A percentile compares a stretch with the other conserved stretches of the same genome.
Evolutionary conservation across 2,888 invertebrate genomes (phyloP).

Genomic region (Andrena flavipes): DNA sequence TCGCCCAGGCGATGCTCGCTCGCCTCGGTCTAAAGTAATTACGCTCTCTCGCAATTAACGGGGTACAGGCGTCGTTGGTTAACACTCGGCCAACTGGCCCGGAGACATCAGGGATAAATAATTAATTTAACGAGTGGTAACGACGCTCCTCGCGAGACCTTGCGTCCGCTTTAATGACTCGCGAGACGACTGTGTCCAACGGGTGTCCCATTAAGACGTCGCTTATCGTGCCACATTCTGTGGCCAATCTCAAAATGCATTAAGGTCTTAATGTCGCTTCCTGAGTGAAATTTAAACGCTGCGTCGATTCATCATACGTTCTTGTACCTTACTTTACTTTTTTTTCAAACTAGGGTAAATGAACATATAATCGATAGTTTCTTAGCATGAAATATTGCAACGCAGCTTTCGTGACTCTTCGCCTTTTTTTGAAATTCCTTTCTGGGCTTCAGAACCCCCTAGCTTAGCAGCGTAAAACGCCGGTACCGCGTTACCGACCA

Average conservation of each 20-base stretch:
- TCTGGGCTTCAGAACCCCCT: neutral
- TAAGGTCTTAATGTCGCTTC: neutral
- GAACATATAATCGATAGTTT: too few species aligned
- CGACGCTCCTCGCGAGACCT: slow-evolving; percentile 33
- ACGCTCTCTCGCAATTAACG: slow-evolving; percentile 50
- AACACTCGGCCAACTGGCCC: slow-evolving; percentile 42
- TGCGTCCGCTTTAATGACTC: slow-evolving; percentile 35
- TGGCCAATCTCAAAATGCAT: neutral
- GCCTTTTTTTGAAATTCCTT: neutral
- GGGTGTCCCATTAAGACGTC: slow-evolving; percentile 10
- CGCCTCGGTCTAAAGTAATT: slow-evolving; percentile 50
- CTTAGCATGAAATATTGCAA: neutral
- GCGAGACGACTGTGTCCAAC: neutral
- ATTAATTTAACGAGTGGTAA: slow-evolving; percentile 61
- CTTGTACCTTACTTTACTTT: too few species aligned
- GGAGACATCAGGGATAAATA: slow-evolving; percentile 59
- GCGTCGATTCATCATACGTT: neutral
- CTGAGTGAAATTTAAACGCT: neutral
- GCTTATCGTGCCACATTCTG: neutral
- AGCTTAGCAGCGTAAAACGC: neutral
- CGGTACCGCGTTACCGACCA: slow-evolving; percentile 64
- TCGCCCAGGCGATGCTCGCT: neutral
- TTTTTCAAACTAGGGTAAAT: too few species aligned
- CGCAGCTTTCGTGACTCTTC: neutral
- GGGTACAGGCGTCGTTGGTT: slow-evolving; percentile 35